Base-by-base conservation (phyloP, 2,113 vertebrate genomes). In the Brevimyrus niger region DNA sequence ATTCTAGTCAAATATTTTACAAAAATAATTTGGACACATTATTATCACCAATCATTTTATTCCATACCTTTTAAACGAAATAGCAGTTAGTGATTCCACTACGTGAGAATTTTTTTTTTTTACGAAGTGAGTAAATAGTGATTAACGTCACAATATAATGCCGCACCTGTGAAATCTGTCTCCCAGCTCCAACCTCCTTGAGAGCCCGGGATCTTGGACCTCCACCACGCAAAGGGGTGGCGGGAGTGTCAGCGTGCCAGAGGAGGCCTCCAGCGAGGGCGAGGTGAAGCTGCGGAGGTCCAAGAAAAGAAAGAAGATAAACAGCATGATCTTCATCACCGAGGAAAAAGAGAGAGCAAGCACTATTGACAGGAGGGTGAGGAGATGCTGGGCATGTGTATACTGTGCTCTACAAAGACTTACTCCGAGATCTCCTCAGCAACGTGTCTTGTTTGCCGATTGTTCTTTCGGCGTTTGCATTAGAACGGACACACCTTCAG, bases 241-340 rank as follows among this genome's bases (percentile, higher is more conserved):
- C 31, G 97, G 96, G 82, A 93, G 94, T 23, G 1, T 88, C 80
- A 91, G 90, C 23, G 82, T 92, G 46, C 93, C 91, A 58, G 97
- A 97, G 17, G 94, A 95, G 44, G 89, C 55, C 0, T 91, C 96
- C 88, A 92, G 95, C 42, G 97, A 97, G 51, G 93, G 96, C 0
- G 98, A 99, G 95, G 98, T 99, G 61, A 98, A 96, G 93, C 94
- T 99, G 91, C 96, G 98, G 90, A 96, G 94, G 90, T 96, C 97
- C 91, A 98, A 97, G 93, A 98, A 97, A 94, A 97, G 97, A 93
- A 96, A 95, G 91, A 99, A 99, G 94, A 96, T 98, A 92, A 97
- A 96, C 95, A 99, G 98, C 2, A 98, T 99, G 94, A 97, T 99
- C 90, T 97, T 98, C 89, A 97, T 97, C 38, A 95, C 96, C 0